Conservation (phyloP, 1,140 invertebrate genomes). For the Neuroterus valhalla region DNA sequence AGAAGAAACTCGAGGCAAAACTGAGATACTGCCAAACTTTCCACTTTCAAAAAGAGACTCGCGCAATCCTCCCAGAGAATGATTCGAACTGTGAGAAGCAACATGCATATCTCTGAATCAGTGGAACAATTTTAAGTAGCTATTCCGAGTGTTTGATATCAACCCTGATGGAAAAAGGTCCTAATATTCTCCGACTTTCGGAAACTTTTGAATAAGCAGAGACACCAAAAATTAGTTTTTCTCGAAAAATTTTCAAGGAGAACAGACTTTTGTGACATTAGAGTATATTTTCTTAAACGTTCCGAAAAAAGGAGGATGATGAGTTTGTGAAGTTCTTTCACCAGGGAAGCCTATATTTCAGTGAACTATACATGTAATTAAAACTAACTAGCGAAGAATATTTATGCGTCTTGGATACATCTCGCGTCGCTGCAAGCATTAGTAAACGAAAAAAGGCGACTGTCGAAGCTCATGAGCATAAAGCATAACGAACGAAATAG, state of each 20-base stretch:
- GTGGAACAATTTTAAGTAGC: slow-evolving; percentile 58
- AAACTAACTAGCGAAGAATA: slow-evolving; percentile 23
- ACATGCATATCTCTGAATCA: slow-evolving; percentile 58
- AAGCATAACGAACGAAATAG: slow-evolving; percentile 20
- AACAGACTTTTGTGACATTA: slow-evolving; percentile 10
- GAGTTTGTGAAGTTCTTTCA: not conserved
- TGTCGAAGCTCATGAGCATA: slow-evolving; percentile 14
- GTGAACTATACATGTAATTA: slow-evolving; percentile 30
- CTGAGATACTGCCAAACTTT: slow-evolving; percentile 12
- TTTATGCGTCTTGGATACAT: slow-evolving; percentile 19
- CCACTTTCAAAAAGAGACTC: not conserved
- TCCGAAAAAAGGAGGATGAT: not conserved
- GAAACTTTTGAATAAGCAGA: slow-evolving; percentile 18
- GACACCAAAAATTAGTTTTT: not conserved
- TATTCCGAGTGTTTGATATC: slow-evolving; percentile 57
- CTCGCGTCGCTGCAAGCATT: slow-evolving; percentile 21
- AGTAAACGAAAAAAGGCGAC: not conserved
- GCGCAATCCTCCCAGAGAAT: not conserved
- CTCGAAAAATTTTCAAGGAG: not conserved
- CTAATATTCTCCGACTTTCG: slow-evolving; percentile 38
- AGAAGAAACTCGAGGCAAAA: slow-evolving; percentile 26
- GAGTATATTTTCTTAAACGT: slow-evolving; percentile 24
- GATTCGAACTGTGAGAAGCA: slow-evolving; percentile 37
- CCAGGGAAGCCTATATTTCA: slow-evolving; percentile 3
- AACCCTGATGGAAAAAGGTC: slow-evolving; percentile 42